Base-by-base conservation (phyloP, 1,140 invertebrate genomes). In the Rhagoletis pomonella region DNA sequence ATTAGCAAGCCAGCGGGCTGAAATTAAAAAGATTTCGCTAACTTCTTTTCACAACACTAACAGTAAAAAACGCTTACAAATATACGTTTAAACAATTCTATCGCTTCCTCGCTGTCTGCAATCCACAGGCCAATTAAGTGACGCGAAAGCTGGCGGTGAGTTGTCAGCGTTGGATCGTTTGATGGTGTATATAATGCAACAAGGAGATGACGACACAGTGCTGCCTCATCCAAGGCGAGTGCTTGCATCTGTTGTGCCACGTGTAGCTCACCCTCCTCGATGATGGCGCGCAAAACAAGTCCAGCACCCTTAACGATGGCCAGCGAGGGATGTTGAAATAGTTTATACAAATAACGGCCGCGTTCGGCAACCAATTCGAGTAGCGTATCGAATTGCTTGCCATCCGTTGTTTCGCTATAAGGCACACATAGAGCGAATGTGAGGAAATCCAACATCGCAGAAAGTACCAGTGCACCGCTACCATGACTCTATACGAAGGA, bases 381-480 rank as follows among this genome's bases (percentile, higher is more conserved):
- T 58, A 99, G 94, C 88, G 96, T 96, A 93, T 99, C 99, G 94
- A 99, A 99, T 92, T 99, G 97, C 90, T 97, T 97, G 29, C 98
- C 98, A 92, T 99, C 98, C 0, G 99, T 99, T 55, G 99, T 99
- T 94, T 99, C 99, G 93, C 98, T 99, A 94, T 99, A 99, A 39
- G 99, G 99, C 88, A 99, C 97, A 94, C 99, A 99, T 10, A 99
- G 94, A 6, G 98, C 97, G 94, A 99, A 99, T n/a, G 99, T 99
- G 88, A 99, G 94, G 92, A 99, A 99, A 94, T 99, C 99, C 90
- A 99, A 94, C 98, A 99, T 99, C 59, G 98, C 97, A 39, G 96
- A 96, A n/a, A 97, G 95, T 3, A 97, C 96, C 47, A 97, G 90
- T 50, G 97, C 96, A n/a, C 96, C 96, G 86, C 96, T 97, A 58